Conservation (phyloP, 1,140 invertebrate genomes). For the Tetraneura akinire region DNA sequence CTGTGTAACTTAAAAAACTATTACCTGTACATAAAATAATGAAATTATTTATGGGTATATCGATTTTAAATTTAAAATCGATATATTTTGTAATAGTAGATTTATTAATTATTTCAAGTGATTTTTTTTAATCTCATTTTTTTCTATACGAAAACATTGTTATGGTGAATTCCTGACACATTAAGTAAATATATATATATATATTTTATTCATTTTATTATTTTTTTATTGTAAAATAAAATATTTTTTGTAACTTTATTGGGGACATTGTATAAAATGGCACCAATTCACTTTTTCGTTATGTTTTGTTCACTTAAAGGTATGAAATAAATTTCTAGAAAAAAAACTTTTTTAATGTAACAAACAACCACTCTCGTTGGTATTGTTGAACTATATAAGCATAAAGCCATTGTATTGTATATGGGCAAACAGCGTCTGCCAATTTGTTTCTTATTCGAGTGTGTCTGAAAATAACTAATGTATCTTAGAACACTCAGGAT, state of each 20-base stretch:
- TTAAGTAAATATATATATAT: too few species aligned
- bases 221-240: not conserved
- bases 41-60: too few species aligned
- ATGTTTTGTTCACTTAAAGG: not conserved
- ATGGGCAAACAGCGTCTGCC: not conserved
- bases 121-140: too few species aligned
- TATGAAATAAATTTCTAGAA: not conserved
- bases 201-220: too few species aligned
- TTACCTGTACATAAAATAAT: too few species aligned
- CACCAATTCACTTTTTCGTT: not conserved
- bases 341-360: not conserved
- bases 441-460: not conserved
- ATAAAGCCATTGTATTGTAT: not conserved
- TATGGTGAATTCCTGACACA: too few species aligned
- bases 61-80: too few species aligned
- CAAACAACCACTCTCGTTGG: too few species aligned
- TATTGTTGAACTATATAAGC: not conserved
- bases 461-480: not conserved
- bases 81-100: too few species aligned
- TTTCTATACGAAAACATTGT: too few species aligned
- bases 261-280: not conserved
- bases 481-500: not conserved
- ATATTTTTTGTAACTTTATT: not conserved
- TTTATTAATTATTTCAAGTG: too few species aligned
- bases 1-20: too few species aligned